Conservation (phyloP, 2,888 invertebrate species). For the Sepiola atlantica region DNA sequence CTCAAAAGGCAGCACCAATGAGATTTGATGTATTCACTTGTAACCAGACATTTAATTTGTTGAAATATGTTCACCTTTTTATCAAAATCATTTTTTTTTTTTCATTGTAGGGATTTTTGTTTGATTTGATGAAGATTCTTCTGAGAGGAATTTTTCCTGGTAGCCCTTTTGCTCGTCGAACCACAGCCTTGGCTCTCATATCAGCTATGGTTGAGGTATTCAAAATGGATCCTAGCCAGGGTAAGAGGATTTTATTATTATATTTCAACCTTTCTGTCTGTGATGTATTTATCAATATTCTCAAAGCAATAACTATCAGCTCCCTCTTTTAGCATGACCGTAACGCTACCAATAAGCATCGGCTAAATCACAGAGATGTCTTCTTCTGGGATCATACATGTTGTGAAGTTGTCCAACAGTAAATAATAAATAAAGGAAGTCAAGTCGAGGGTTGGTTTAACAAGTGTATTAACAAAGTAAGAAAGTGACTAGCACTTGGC, state of each 20-base stretch:
- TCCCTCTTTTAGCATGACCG: too few relatives aligned
- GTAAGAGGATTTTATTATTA: neutral
- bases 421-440: too few relatives aligned
- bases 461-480: too few relatives aligned
- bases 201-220: slow-evolving; percentile 57
- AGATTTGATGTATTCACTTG: too few relatives aligned
- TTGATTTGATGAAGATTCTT: slow-evolving; percentile 60
- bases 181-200: slow-evolving; percentile 64
- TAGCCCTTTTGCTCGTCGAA: slow-evolving; percentile 67
- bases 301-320: too few relatives aligned
- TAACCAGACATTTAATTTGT: neutral
- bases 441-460: too few relatives aligned
- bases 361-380: too few relatives aligned
- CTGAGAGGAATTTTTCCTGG: slow-evolving; percentile 65
- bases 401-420: too few relatives aligned
- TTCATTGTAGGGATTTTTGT: slow-evolving; percentile 62
- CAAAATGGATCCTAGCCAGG: slow-evolving; percentile 43
- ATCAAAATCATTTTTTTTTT: neutral
- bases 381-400: too few relatives aligned
- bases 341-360: too few relatives aligned
- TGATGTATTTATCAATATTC: too few relatives aligned
- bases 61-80: neutral
- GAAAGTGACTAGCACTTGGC: too few relatives aligned
- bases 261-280: neutral
- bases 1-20: neutral